A percentile compares a stretch with the other conserved stretches of the same genome.
Conservation (phyloP, 2,113 vertebrate genomes). For the Globicephala melas region DNA sequence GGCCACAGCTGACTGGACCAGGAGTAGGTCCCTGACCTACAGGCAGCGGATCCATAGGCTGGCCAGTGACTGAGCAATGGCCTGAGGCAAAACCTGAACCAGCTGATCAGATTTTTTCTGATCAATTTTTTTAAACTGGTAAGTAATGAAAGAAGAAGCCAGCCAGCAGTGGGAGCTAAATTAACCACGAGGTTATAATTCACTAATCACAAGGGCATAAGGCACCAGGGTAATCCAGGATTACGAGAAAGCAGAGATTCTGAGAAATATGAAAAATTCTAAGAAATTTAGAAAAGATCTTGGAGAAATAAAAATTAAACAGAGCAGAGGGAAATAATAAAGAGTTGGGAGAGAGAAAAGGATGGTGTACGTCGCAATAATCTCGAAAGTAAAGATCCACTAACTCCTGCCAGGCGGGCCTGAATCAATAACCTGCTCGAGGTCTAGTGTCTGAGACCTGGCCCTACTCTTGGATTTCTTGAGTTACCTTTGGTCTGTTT, state of each 20-base stretch:
- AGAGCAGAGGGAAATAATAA: background rate
- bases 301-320: background rate
- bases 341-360: background rate
- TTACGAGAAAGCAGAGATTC: background rate
- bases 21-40: background rate
- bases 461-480: background rate
- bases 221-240: background rate
- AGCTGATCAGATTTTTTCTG: background rate
- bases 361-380: background rate
- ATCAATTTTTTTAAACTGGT: too few relatives aligned
- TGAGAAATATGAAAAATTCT: background rate
- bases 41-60: background rate
- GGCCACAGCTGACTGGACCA: background rate
- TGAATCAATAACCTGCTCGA: rapidly evolving
- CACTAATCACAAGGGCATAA: background rate
- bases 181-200: background rate
- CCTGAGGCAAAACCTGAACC: background rate
- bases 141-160: background rate
- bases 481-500: background rate
- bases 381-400: background rate
- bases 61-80: background rate
- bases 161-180: background rate
- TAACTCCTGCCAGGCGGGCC: background rate
- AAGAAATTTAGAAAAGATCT: background rate
- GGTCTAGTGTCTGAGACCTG: background rate